Conservation (phyloP, 2,797 vertebrate genomes). For the Bradypus variegatus region DNA sequence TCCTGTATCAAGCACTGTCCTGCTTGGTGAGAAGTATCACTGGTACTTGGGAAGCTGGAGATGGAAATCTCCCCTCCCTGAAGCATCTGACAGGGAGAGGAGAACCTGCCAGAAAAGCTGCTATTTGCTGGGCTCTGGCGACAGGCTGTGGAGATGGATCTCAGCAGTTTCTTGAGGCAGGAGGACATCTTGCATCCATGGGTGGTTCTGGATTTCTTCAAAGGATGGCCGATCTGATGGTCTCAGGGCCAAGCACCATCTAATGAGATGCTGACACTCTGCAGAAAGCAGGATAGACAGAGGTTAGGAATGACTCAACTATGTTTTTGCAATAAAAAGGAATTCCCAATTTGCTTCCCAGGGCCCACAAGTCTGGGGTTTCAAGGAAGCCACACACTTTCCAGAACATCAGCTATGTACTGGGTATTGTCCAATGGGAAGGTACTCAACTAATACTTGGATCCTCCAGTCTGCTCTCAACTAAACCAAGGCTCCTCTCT, state of each 20-base stretch:
- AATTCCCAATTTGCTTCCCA: background rate
- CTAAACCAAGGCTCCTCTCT: background rate
- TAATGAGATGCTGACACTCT: slow-evolving; percentile 89
- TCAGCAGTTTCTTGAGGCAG: slow-evolving; percentile 79
- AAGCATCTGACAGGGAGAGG: background rate
- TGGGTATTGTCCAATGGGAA: background rate
- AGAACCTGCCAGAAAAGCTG: background rate
- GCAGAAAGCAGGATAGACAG: slow-evolving; percentile 28
- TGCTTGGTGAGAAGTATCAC: slow-evolving; percentile 47
- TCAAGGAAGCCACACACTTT: background rate
- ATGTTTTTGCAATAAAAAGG: background rate
- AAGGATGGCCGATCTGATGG: slow-evolving; percentile 89
- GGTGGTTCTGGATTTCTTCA: slow-evolving; percentile 89
- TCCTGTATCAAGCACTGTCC: slow-evolving; percentile 57
- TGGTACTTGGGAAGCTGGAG: slow-evolving; percentile 31
- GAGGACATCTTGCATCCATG: slow-evolving; percentile 85
- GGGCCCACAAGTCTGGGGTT: background rate
- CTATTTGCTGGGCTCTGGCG: slow-evolving; percentile 78
- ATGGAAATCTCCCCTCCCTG: slow-evolving; percentile 5
- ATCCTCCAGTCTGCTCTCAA: background rate
- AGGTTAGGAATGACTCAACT: slow-evolving; percentile 35
- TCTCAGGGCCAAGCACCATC: slow-evolving; percentile 86
- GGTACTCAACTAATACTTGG: background rate
- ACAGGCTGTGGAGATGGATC: slow-evolving; percentile 88
- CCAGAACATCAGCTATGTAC: background rate